phyloP scores from a whole-genome alignment of 2,797 vertebrate species.

The Intellagama lesueurii region DNA sequence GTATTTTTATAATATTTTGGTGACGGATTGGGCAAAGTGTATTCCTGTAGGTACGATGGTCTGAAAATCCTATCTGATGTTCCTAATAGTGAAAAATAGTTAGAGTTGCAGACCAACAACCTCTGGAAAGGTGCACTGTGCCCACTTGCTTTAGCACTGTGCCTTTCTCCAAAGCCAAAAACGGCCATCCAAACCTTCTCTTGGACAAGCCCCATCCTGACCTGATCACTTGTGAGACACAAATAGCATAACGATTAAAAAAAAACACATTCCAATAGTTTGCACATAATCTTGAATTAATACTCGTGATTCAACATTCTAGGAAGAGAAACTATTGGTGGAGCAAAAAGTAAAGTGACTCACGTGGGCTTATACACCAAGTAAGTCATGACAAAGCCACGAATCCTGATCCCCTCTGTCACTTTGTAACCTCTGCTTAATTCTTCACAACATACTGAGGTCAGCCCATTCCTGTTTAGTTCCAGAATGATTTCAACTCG shows the following conservation, averaged over 20 bases:
- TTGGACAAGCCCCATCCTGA: neutral
- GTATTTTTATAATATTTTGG: neutral
- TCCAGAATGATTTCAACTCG: conserved; percentile 24
- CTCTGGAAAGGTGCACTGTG: too few species aligned
- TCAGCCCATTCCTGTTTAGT: conserved; percentile 26
- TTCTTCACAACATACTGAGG: neutral
- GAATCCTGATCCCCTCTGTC: neutral
- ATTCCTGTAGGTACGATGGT: too few species aligned
- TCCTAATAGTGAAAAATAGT: too few species aligned
- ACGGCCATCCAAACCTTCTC: neutral
- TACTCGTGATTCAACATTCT: conserved; percentile 29
- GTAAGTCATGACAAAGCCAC: neutral
- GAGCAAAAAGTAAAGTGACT: neutral
- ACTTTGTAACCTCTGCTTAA: neutral
- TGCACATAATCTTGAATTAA: conserved; percentile 18
- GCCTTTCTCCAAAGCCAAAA: conserved; percentile 5
- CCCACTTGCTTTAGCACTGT: neutral
- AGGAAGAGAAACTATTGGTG: neutral
- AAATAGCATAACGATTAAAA: conserved; percentile 22
- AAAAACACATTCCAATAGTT: conserved; percentile 21
- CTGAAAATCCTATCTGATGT: too few species aligned
- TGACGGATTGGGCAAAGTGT: too few species aligned
- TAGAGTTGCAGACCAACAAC: too few species aligned
- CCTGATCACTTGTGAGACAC: neutral
- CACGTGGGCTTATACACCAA: neutral